Base-by-base conservation (phyloP, 2,797 vertebrate genomes). In the Potorous gilbertii region DNA sequence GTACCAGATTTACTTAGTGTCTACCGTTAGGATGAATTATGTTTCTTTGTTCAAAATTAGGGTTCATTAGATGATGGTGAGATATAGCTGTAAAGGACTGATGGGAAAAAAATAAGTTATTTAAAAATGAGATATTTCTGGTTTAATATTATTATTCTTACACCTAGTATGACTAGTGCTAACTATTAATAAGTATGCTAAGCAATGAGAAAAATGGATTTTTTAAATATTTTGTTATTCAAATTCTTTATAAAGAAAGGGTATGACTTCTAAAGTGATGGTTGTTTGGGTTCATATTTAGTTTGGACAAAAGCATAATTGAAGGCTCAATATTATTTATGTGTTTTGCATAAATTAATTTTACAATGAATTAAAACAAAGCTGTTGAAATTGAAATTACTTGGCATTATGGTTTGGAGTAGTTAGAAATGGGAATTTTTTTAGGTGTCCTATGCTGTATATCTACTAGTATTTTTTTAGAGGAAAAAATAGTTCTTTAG, bases 331-430 rank as follows among this genome's bases (percentile, higher is more conserved):
- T 4, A 55, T 93, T 94, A 55, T 56, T 92, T 34, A 52, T 57
- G 0, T 66, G 10, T 31, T 55, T 11, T 24, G 28, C 2, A 59
- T 34, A 94, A 66, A 31, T 74, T 90, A 31, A 28, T 54, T 90
- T 94, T 54, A 46, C 29, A 91, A 59, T 81, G 2, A 94, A 27
- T 54, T n/a, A 94, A 91, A 66, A 56, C 50, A 90, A 90, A 89
- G 16, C 5, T 92, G 54, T 40, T 28, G 14, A 13, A 57, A 12
- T 59, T 94, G n/a, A 87, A 91, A 28, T 16, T 93, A 93, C 90
- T 62, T 93, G 91, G 90, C 92, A 59, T 31, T 90, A 1, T 54
- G 89, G 31, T 93, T 87, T 93, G 5, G 16, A 90, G 12, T 90
- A 21, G 55, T 10, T 90, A 91, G 59, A 66, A 66, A 93, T 54